Base-by-base conservation (phyloP, 2,888 invertebrate genomes). In the Eurytoma adleriae region DNA sequence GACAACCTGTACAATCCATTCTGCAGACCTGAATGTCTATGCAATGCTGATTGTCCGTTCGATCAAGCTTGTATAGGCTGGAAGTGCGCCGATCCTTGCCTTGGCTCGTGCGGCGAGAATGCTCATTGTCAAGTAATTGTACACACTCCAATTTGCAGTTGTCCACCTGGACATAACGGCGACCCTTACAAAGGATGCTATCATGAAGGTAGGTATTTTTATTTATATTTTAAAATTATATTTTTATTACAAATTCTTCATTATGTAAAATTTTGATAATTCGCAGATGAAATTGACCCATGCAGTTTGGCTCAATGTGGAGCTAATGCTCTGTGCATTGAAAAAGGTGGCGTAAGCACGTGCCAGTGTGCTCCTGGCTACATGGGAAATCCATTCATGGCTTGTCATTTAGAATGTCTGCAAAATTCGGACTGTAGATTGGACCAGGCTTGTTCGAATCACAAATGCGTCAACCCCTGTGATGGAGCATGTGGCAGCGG, bases 21-120 rank as follows among this genome's bases (percentile, higher is more conserved):
- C 52, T 97, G 97, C 85, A 93, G 95, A 87, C 96, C 96, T 52
- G 96, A 97, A 91, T 97, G 97, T 91, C 91, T 97, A 70, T 93
- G 95, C n/a, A 95, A 96, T 87, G 92, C 92, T 78, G 96, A 97
- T 87, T 97, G 97, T 88, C 92, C 95, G 3, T 94, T 94, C 68
- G 94, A 96, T 84, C 94, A 95, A 90, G 91, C 95, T 56, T 97
- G 97, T 87, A 92, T 94, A 56, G 92, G 92, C 75, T 92, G 92
- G 71, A 93, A 95, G 87, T 96, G 96, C 86, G 91, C 93, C 40
- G 93, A 94, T 90, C 94, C 96, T 75, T 96, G 96, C 86, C 90
- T 92, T 83, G 91, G 93, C 85, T 94, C 95, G 4, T 97, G 97
- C 86, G 97, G 96, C 1, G 93, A 93, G 82, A 95, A 95, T 89